Conservation (phyloP, 2,888 invertebrate genomes). For the Drosophila austrosaltans region DNA sequence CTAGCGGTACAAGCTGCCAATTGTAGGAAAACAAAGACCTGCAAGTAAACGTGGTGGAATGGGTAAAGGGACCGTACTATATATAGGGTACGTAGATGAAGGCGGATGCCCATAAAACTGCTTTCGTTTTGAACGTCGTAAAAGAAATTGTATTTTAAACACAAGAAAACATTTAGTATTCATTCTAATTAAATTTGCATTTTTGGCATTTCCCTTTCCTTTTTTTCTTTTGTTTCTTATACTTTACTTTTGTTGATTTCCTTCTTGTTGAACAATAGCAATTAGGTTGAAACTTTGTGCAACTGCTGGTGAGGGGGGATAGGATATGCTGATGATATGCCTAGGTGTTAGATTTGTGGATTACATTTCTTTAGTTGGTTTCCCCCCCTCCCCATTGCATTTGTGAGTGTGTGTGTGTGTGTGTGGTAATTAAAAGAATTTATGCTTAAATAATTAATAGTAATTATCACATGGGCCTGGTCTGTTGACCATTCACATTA, state of each 20-base stretch:
- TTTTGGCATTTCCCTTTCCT: slow-evolving; percentile 15
- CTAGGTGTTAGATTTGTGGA: slow-evolving; percentile 3
- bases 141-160: slow-evolving; percentile 42
- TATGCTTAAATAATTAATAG: slow-evolving; percentile 61
- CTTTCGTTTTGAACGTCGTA: slow-evolving; percentile 41
- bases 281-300: slow-evolving; percentile 26
- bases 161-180: slow-evolving; percentile 37
- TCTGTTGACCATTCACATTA: slow-evolving; percentile 28
- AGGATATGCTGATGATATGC: slow-evolving; percentile 1
- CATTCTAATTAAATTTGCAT: slow-evolving; percentile 45
- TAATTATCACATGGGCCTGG: slow-evolving; percentile 55
- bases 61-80: background rate
- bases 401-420: background rate
- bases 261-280: slow-evolving; percentile 24
- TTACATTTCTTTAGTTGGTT: no score
- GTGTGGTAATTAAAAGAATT: slow-evolving; percentile 34
- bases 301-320: background rate
- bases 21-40: slow-evolving; percentile 25
- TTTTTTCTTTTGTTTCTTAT: background rate
- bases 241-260: background rate
- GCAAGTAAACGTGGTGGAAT: background rate
- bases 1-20: slow-evolving; percentile 33
- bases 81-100: slow-evolving; percentile 8
- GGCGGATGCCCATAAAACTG: slow-evolving; percentile 10
- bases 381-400: background rate